Evolutionary conservation across 2,113 vertebrate species (phyloP).

Genomic region (Acanthochromis polyacanthus): DNA sequence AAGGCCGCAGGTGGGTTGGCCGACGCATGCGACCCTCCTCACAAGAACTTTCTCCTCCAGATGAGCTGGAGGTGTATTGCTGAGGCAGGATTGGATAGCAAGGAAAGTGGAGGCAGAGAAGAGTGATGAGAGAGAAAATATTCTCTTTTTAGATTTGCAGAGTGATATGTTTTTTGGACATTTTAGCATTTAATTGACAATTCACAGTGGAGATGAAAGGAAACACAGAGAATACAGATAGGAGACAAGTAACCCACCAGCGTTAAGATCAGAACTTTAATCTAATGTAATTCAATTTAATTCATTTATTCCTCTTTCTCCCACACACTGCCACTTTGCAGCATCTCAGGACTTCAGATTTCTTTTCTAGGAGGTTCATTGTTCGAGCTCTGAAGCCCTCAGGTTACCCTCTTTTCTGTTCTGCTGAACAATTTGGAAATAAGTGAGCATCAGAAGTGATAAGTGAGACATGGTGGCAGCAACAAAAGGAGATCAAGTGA

Average conservation of each 20-base stretch:
- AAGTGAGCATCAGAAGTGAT: not conserved
- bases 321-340: not conserved
- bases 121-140: slow-evolving; percentile 16
- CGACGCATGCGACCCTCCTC: slow-evolving; percentile 97
- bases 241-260: not conserved
- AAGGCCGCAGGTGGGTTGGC: slow-evolving; percentile 94
- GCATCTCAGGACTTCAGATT: not conserved
- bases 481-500: not conserved
- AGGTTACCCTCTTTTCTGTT: not conserved
- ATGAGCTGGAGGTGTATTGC: slow-evolving; percentile 98
- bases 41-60: slow-evolving; percentile 97
- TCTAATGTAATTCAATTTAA: slow-evolving; percentile 8
- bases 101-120: slow-evolving; percentile 1
- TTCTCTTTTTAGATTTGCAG: slow-evolving; percentile 40
- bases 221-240: slow-evolving; percentile 9
- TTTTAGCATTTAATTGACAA: slow-evolving; percentile 33
- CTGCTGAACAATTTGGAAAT: not conserved
- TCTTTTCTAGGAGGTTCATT: not conserved
- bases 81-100: slow-evolving; percentile 34
- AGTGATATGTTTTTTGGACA: not conserved
- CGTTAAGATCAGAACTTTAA: slow-evolving; percentile 25
- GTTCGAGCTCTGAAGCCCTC: slow-evolving; percentile 7
- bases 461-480: slow-evolving; percentile 15
- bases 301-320: not conserved
- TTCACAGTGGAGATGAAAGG: not conserved